These are phyloP conservation scores for Lycodopsis pacificus DNA, from an alignment of 2,797 vertebrate species.

Conservation along the genomic window DNA sequence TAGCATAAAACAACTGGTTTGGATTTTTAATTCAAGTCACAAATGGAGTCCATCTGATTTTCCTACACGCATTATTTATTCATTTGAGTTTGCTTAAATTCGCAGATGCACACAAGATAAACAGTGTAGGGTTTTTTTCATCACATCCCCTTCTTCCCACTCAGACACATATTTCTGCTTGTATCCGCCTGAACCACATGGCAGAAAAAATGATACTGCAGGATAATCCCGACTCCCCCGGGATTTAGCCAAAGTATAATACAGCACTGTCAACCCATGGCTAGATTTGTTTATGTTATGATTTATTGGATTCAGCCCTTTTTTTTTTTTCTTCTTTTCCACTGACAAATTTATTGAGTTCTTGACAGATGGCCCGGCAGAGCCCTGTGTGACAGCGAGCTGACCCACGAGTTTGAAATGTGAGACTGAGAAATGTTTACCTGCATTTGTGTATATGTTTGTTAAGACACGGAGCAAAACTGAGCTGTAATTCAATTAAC, in stretches of 20 bases:
- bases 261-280: constrained; percentile 72
- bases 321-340: not conserved
- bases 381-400: constrained; percentile 56
- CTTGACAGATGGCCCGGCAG: constrained; percentile 72
- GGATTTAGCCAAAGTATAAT: constrained; percentile 71
- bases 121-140: not conserved
- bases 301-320: constrained; percentile 75
- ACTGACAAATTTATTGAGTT: constrained; percentile 76
- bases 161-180: constrained; percentile 48
- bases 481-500: constrained; percentile 24
- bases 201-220: constrained; percentile 51
- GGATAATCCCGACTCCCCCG: constrained; percentile 73
- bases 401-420: constrained; percentile 53
- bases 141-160: constrained; percentile 14
- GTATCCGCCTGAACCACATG: constrained; percentile 30
- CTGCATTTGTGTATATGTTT: constrained; percentile 31
- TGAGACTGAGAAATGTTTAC: constrained; percentile 54
- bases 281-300: constrained; percentile 77
- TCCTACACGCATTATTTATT: not conserved
- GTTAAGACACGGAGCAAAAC: not conserved
- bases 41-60: not conserved
- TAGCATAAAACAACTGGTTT: constrained; percentile 1
- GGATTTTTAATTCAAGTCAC: constrained; percentile 6
- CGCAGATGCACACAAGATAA: constrained; percentile 2
- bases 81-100: not conserved